phyloP scores from a whole-genome alignment of 2,797 vertebrate species.

The Columba guinea region DNA sequence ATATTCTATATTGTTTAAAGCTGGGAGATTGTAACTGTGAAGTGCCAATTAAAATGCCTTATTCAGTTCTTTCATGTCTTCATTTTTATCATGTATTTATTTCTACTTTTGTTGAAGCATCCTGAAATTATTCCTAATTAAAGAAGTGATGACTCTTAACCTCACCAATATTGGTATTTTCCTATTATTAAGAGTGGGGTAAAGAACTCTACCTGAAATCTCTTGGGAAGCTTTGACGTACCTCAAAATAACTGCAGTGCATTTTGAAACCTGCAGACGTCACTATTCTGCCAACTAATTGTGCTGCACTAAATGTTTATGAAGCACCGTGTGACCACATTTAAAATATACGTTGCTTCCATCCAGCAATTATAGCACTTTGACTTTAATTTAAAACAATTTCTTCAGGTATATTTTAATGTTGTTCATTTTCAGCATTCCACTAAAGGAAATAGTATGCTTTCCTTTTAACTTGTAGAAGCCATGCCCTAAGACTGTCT shows the following conservation, averaged over 20 bases:
- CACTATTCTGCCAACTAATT: slow-evolving; percentile 52
- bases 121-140: not conserved
- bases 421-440: slow-evolving; percentile 11
- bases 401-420: slow-evolving; percentile 46
- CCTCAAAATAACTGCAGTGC: not conserved
- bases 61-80: not conserved
- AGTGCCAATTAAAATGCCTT: not conserved
- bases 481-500: slow-evolving; percentile 41
- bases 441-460: not conserved
- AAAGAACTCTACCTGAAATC: not conserved
- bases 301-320: not conserved
- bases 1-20: not conserved
- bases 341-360: slow-evolving; percentile 18
- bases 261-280: slow-evolving; percentile 62
- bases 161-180: not conserved
- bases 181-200: not conserved
- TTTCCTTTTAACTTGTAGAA: slow-evolving; percentile 55
- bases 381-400: slow-evolving; percentile 55
- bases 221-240: not conserved
- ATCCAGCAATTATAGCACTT: slow-evolving; percentile 29
- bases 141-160: not conserved
- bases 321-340: accelerated
- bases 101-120: not conserved
- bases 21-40: not conserved
- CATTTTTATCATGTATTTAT: not conserved